Evolutionary conservation across 2,888 invertebrate species (phyloP), one percentile per base, ranked within the genome.

Genomic region (Ophion ellenae): DNA sequence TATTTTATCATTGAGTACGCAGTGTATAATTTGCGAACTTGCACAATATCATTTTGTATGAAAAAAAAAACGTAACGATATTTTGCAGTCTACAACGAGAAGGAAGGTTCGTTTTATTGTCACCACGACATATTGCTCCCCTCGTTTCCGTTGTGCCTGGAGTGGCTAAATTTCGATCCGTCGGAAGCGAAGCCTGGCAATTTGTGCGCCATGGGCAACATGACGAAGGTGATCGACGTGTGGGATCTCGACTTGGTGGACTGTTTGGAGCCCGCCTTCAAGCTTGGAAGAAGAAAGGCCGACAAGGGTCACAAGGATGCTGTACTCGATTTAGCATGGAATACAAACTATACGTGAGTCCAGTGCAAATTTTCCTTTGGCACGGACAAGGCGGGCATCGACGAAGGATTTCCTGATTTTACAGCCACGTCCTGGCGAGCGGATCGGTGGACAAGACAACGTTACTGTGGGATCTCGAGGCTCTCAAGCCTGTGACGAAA

Each of bases 171-270:
- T 93, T 98, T 97, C 93, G 98, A 99, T 94, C 97, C 98, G 0
- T 94, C 96, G 94, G 96, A 97, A 87, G 95, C 96, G 59, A 94
- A 95, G 83, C 95, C 96, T 84, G 97, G 96, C 24, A 99, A 98
- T 94, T 96, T 98, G 89, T 97, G 98, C 90, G 99, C 99, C 0
- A 96, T 99, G 82, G 99, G 99, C 14, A 97, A 97, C 57, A 99
- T 99, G 98, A 97, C 97, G 87, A 97, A 98, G 0, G 96, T 97
- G 64, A 99, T 99, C 81, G 97, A 98, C 90, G 96, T 99, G n/a
- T 99, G 99, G 99, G 99, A 99, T 94, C 94, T 99, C 66, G 99
- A 99, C 94, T 95, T 99, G 83, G 97, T 99, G 88, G 98, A 99
- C 92, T 97, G 97, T 83, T 95, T 99, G 63, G 98, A 98, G 92